Evolutionary conservation across 2,113 vertebrate genomes (phyloP).

Genomic region (Daubentonia madagascariensis): DNA sequence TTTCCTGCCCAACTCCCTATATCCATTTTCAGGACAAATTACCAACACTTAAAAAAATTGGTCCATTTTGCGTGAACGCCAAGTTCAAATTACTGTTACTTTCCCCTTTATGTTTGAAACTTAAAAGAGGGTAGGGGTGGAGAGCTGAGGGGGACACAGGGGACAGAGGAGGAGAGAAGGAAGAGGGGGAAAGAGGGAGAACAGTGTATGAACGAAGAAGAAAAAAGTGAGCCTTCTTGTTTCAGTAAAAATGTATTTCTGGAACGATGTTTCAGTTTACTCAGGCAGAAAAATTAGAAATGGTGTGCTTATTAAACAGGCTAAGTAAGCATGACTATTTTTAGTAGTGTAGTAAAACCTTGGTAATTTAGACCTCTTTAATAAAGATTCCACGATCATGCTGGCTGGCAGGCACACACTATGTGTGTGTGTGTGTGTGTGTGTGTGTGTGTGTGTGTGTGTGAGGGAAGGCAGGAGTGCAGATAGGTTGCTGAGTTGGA

Average conservation of each 20-base stretch:
- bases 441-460: not conserved
- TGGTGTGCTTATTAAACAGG: constrained; percentile 70
- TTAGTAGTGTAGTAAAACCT: constrained; percentile 68
- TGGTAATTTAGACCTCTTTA: constrained; percentile 70
- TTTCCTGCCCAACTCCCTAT: constrained; percentile 57
- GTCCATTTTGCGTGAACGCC: constrained; percentile 72
- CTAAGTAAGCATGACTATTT: constrained; percentile 71
- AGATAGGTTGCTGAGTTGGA: not conserved
- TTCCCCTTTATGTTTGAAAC: constrained; percentile 56
- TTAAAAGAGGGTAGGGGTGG: not conserved
- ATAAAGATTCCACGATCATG: constrained; percentile 67
- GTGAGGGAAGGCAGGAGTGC: not conserved
- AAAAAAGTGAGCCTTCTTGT: not conserved
- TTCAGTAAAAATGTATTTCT: constrained; percentile 67
- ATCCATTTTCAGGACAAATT: constrained; percentile 78
- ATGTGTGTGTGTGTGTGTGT: not conserved
- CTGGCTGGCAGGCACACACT: not conserved
- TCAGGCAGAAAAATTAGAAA: constrained; percentile 74
- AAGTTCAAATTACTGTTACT: constrained; percentile 66
- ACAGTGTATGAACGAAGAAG: not conserved
- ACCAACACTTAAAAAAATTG: constrained; percentile 78
- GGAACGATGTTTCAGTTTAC: constrained; percentile 70
- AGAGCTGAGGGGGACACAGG: not conserved
- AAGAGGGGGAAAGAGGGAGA: not conserved
- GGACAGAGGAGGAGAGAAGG: not conserved